Evolutionary conservation across 2,888 invertebrate species (phyloP).

Genomic region (Chorisops tibialis): DNA sequence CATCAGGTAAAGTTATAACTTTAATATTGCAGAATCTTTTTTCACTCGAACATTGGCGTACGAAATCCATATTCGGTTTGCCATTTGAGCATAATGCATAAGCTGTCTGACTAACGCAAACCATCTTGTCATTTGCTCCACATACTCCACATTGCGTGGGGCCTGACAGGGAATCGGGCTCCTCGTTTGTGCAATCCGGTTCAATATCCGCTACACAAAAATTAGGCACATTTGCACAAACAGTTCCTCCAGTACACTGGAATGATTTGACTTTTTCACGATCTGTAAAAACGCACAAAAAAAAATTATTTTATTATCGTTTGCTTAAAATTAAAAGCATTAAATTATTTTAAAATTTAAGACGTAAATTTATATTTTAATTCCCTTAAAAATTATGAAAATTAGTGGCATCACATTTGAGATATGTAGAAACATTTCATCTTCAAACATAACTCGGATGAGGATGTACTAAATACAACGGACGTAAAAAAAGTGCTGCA

Average conservation of each 20-base stretch:
- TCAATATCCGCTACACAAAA: not conserved
- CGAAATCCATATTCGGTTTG: not conserved
- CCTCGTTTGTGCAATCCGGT: not conserved
- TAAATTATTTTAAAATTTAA: no score
- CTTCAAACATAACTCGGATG: no score
- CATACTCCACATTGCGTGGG: not conserved
- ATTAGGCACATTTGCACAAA: not conserved
- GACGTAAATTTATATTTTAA: no score
- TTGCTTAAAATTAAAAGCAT: no score
- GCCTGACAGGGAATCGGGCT: not conserved
- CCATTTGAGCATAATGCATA: slow-evolving; percentile 8
- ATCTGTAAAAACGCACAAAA: not conserved
- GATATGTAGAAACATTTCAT: no score
- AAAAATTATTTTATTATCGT: not conserved
- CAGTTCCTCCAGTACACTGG: not conserved
- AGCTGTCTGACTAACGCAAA: slow-evolving; percentile 7
- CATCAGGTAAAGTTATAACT: no score
- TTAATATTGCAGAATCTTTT: slow-evolving; percentile 8
- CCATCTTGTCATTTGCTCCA: not conserved
- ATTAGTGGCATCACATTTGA: no score
- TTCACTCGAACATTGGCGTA: not conserved
- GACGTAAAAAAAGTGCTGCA: no score
- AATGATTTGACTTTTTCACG: not conserved
- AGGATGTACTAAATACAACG: no score
- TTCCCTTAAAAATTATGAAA: no score